Conservation (phyloP, 2,888 invertebrate species). For the Tyria jacobaeae region DNA sequence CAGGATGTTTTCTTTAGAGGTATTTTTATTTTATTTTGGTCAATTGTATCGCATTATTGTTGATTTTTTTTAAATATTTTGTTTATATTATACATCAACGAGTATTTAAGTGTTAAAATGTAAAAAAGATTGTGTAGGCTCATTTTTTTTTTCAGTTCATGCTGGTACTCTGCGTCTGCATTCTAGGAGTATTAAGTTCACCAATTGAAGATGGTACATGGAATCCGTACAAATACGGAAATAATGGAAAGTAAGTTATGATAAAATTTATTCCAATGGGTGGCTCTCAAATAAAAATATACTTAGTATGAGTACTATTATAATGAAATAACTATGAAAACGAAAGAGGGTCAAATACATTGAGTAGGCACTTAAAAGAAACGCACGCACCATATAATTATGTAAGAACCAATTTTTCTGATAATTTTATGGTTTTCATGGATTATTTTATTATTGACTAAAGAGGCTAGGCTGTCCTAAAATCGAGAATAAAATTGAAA, state of each 20-base stretch:
- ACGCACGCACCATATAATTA: too few species aligned
- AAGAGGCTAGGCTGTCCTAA: too few species aligned
- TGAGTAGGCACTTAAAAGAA: neutral
- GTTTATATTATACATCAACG: neutral
- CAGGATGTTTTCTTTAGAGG: constrained; percentile 75
- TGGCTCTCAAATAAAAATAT: neutral
- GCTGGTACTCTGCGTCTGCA: constrained; percentile 71
- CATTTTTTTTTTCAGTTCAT: constrained; percentile 61
- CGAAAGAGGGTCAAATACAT: neutral
- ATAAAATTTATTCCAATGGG: neutral
- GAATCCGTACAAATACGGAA: constrained; percentile 76
- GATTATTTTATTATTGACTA: too few species aligned
- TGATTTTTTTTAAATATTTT: neutral
- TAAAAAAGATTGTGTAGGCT: neutral
- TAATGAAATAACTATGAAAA: neutral
- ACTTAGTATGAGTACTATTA: neutral
- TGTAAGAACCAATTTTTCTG: too few species aligned
- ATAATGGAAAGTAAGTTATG: constrained; percentile 75
- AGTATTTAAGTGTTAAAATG: neutral
- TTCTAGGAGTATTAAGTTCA: constrained; percentile 63
- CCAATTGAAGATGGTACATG: constrained; percentile 75
- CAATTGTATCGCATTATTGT: constrained; percentile 5
- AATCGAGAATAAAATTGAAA: neutral
- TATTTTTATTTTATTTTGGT: constrained; percentile 44
- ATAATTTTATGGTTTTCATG: too few species aligned